phyloP scores from a whole-genome alignment of 2,113 vertebrate genomes.

The Nesoenas mayeri region DNA sequence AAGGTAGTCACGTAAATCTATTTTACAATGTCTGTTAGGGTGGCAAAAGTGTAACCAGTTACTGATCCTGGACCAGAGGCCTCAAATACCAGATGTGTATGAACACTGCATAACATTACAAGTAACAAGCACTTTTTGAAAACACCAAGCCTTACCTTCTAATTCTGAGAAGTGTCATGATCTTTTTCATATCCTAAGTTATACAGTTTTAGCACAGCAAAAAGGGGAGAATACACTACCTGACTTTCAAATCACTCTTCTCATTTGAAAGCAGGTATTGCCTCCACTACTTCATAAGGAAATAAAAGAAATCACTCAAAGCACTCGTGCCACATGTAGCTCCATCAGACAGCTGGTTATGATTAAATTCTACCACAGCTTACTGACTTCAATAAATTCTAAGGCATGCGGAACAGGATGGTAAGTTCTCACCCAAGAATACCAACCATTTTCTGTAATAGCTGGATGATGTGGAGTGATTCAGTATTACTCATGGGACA shows the following conservation, averaged over 20 bases:
- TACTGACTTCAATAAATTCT: constrained; percentile 21
- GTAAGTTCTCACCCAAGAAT: constrained; percentile 1
- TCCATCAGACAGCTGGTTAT: neutral
- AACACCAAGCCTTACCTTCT: neutral
- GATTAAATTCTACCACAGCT: constrained; percentile 26
- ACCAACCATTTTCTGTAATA: constrained; percentile 4
- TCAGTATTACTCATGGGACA: neutral
- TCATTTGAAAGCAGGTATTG: neutral
- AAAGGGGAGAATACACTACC: neutral
- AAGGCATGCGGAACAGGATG: neutral
- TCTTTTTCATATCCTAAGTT: neutral
- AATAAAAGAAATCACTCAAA: neutral
- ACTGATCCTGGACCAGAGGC: neutral
- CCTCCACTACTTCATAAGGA: neutral
- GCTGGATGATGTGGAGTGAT: neutral
- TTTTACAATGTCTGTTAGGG: neutral
- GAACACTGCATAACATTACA: neutral
- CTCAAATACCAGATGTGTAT: neutral
- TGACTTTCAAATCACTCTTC: neutral
- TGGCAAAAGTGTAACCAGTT: neutral
- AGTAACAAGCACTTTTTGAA: neutral
- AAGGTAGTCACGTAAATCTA: neutral
- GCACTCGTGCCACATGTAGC: neutral
- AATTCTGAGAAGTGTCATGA: neutral
- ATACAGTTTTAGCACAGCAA: neutral